Percentiles rank a stretch among this genome's conserved stretches.
Conservation (phyloP, 2,888 invertebrate genomes). For the Scaptodrosophila latifasciaeformis region DNA sequence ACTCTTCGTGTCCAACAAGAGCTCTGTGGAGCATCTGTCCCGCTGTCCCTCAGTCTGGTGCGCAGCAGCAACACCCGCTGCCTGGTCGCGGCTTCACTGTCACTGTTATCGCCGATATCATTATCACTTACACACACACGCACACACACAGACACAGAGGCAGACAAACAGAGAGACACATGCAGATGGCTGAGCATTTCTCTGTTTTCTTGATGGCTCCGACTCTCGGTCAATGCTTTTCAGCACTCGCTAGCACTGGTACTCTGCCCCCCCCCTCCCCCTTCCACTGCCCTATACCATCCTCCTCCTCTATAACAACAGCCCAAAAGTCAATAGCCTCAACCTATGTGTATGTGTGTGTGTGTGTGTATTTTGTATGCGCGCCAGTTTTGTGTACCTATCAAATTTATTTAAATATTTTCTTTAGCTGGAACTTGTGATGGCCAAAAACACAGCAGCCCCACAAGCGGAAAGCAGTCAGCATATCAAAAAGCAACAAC, state of each 20-base stretch:
- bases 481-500: too few relatives aligned
- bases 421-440: slow-evolving; percentile 9
- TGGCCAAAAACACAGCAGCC: slow-evolving; percentile 4
- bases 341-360: background rate
- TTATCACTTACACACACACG: slow-evolving; percentile 30
- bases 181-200: background rate
- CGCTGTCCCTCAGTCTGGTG: background rate
- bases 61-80: background rate
- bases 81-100: slow-evolving; percentile 40
- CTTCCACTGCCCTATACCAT: too few relatives aligned
- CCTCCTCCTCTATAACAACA: too few relatives aligned
- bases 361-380: slow-evolving; percentile 1
- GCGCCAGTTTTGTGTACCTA: slow-evolving; percentile 41
- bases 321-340: slow-evolving; percentile 56
- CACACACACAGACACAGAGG: slow-evolving; percentile 13
- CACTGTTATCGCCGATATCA: slow-evolving; percentile 61
- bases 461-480: background rate
- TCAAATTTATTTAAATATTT: slow-evolving; percentile 62
- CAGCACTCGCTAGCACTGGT: background rate
- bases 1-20: too few relatives aligned
- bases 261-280: too few relatives aligned
- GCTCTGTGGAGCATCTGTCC: too few relatives aligned
- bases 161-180: background rate
- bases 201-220: slow-evolving; percentile 15
- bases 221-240: slow-evolving; percentile 62